These are phyloP conservation scores for Plumapathes pennacea DNA, from an alignment of 92 coral and sea anemone genomes.

Conservation along the genomic window DNA sequence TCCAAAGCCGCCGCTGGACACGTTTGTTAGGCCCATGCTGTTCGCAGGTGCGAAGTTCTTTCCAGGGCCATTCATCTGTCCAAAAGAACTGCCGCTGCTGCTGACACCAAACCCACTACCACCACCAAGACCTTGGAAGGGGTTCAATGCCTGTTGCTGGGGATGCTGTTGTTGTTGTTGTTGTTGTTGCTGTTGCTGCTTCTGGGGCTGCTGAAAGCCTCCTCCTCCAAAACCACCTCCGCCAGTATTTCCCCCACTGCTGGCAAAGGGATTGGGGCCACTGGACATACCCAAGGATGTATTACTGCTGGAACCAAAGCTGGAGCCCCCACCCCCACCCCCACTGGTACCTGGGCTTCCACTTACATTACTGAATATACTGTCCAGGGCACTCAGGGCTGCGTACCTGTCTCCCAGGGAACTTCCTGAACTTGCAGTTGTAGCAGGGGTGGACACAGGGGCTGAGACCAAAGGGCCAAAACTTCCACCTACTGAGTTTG, in stretches of 20 bases:
- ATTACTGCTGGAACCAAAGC: slow-evolving; percentile 67
- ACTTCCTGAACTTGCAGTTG: slow-evolving; percentile 22
- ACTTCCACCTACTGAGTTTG: slow-evolving; percentile 52
- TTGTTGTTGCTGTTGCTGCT: slow-evolving; percentile 30
- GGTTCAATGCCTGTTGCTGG: slow-evolving; percentile 75
- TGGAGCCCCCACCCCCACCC: slow-evolving; percentile 60
- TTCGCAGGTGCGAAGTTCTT: slow-evolving; percentile 67
- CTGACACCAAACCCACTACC: slow-evolving; percentile 41
- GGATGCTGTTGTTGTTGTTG: too few species aligned
- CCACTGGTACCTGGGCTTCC: slow-evolving; percentile 31
- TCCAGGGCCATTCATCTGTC: slow-evolving; percentile 78
- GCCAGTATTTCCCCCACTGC: slow-evolving; percentile 28
- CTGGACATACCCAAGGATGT: slow-evolving; percentile 87
- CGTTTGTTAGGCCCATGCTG: slow-evolving; percentile 39
- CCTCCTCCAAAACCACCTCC: slow-evolving; percentile 18
- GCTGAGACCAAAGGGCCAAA: slow-evolving; percentile 98
- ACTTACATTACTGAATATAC: too few species aligned
- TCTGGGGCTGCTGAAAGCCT: slow-evolving; percentile 43
- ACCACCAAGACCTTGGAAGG: slow-evolving; percentile 86
- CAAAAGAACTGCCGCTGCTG: slow-evolving; percentile 30
- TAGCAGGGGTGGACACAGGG: slow-evolving; percentile 43
- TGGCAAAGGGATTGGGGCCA: slow-evolving; percentile 95
- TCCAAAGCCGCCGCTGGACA: slow-evolving; percentile 70
- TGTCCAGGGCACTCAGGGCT: slow-evolving; percentile 88
- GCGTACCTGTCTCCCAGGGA: slow-evolving; percentile 76